A percentile compares a stretch with the other conserved stretches of the same genome.
These are phyloP conservation scores for Pteronotus mesoamericanus DNA, from an alignment of 2,797 vertebrate species.

Conservation along the genomic window DNA sequence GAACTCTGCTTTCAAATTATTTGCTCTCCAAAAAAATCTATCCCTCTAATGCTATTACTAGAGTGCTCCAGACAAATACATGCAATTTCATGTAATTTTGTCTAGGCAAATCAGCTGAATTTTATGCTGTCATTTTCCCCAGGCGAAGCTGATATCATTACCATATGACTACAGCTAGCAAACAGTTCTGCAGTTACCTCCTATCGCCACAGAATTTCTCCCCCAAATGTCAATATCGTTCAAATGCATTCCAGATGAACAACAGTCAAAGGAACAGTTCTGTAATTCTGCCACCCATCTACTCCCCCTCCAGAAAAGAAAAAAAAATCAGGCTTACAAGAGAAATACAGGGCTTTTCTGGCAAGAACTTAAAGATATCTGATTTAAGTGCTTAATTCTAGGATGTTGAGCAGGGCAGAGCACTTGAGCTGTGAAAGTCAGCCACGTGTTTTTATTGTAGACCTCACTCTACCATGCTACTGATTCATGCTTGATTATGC, in stretches of 20 bases:
- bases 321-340: background rate
- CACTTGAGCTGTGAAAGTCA: slow-evolving; percentile 28
- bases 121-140: slow-evolving; percentile 64
- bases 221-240: slow-evolving; percentile 69
- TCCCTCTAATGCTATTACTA: slow-evolving; percentile 34
- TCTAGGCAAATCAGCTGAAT: slow-evolving; percentile 56
- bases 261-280: slow-evolving; percentile 70
- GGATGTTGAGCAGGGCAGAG: background rate
- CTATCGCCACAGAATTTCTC: slow-evolving; percentile 56
- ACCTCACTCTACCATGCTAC: background rate
- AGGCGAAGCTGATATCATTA: slow-evolving; percentile 65
- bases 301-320: background rate
- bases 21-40: slow-evolving; percentile 49
- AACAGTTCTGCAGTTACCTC: slow-evolving; percentile 48
- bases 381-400: slow-evolving; percentile 61
- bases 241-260: slow-evolving; percentile 72
- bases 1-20: slow-evolving; percentile 47
- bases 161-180: slow-evolving; percentile 60
- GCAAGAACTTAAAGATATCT: slow-evolving; percentile 47
- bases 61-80: slow-evolving; percentile 58
- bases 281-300: background rate
- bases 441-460: background rate
- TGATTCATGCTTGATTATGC: slow-evolving; percentile 27
- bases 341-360: slow-evolving; percentile 13
- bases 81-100: slow-evolving; percentile 35